These are phyloP conservation scores for Mustelus asterias DNA, from an alignment of 2,113 vertebrate species.

Conservation along the genomic window DNA sequence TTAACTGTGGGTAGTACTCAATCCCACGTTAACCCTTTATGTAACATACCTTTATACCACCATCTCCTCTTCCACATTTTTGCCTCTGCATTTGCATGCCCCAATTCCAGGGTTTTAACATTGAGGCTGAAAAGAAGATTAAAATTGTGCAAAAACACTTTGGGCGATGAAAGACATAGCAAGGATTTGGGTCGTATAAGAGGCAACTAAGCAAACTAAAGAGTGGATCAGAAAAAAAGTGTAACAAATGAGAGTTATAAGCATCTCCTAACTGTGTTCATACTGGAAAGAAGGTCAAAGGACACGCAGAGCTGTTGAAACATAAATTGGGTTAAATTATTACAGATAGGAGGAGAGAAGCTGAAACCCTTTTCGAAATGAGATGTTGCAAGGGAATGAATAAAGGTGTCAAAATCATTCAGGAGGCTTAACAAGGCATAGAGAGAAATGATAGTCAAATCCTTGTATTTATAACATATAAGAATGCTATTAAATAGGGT, in stretches of 20 bases:
- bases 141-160: not conserved
- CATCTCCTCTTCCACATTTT: not conserved
- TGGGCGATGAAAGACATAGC: not conserved
- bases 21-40: too few species aligned
- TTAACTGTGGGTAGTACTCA: too few species aligned
- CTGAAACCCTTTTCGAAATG: not conserved
- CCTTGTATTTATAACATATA: not conserved
- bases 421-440: not conserved
- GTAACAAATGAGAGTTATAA: not conserved
- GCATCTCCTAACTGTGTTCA: not conserved
- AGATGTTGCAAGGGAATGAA: not conserved
- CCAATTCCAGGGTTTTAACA: not conserved
- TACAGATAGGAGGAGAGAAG: not conserved
- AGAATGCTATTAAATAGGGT: not conserved
- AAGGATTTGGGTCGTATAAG: not conserved
- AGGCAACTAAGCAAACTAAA: not conserved
- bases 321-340: not conserved
- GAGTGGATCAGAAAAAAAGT: not conserved
- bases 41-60: too few species aligned
- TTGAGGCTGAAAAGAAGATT: not conserved
- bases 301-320: not conserved
- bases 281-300: not conserved
- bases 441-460: not conserved
- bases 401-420: not conserved
- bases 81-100: not conserved